These are phyloP conservation scores for Folsomia manolachei DNA, from an alignment of 2,888 invertebrate species.

Conservation along the genomic window DNA sequence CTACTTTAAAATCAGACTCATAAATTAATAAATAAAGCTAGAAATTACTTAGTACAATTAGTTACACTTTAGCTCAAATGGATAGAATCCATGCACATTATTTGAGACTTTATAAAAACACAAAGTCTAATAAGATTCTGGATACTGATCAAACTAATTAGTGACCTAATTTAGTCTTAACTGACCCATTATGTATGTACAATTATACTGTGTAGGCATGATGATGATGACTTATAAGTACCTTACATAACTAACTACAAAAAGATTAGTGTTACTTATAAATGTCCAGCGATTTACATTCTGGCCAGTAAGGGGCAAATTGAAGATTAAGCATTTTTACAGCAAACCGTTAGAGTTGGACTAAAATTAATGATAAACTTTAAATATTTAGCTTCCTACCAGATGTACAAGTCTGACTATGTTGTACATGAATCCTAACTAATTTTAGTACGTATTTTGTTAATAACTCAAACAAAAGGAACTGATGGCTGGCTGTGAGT, in stretches of 20 bases:
- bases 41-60: background rate
- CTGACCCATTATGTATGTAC: background rate
- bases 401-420: too few relatives aligned
- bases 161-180: too few relatives aligned
- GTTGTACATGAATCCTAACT: background rate
- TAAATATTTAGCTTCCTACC: too few relatives aligned
- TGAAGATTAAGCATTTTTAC: too few relatives aligned
- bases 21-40: background rate
- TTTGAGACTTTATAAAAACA: background rate
- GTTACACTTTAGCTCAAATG: background rate
- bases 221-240: constrained; percentile 1
- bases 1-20: background rate
- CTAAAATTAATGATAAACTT: too few relatives aligned
- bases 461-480: background rate
- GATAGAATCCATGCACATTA: background rate
- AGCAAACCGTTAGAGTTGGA: too few relatives aligned
- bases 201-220: constrained; percentile 9
- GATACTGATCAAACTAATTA: too few relatives aligned
- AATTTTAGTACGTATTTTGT: background rate
- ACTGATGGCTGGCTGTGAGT: background rate
- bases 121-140: too few relatives aligned
- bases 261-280: too few relatives aligned
- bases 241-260: too few relatives aligned
- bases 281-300: too few relatives aligned
- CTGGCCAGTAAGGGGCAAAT: too few relatives aligned